Evolutionary conservation across 2,797 vertebrate genomes (phyloP), one percentile per base, ranked within the genome.

Genomic region (Coendou prehensilis): DNA sequence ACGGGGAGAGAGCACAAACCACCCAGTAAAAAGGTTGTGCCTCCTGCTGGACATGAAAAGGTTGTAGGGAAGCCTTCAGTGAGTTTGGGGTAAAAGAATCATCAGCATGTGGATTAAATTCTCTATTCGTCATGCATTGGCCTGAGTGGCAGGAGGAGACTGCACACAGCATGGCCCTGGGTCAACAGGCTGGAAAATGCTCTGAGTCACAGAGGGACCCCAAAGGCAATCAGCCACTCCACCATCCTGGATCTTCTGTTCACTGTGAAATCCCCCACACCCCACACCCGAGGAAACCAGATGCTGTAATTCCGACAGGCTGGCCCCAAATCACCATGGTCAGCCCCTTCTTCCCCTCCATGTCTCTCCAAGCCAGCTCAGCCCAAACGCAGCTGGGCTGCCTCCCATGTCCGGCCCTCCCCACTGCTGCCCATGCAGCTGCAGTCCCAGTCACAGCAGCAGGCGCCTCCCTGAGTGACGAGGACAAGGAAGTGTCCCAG

Each of bases 31-130:
- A 94, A 63, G 80, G 56, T 69, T 73, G 26, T 0, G 11, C 54
- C 69, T 52, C 89, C 87, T 64, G 26, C 71, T 3, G 93, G 93
- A 96, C 82, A 87, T 93, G 87, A 90, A 96, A 95, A 91, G 7
- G 67, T 84, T 69, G 9, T 8, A 80, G 91, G 87, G 90, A 69
- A 8, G 52, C 64, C 64, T 59, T 73, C 0, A 10, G 93, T 86
- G 97, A 90, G 95, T 91, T 92, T 78, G 92, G 96, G 82, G 87
- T 67, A 67, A 88, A 96, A 93, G 93, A 84, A 67, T 95, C 69
- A 3, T 4, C 78, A 52, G 92, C 94, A 92, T 82, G 81, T 97
- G 95, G 96, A 90, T 94, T 69, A 82, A 89, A 97, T 96, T 96
- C 94, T 64, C 89, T 61, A 41, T 45, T 71, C 45, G 47, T 76